Percentiles rank a stretch among this genome's conserved stretches.
phyloP scores from a whole-genome alignment of 2,797 vertebrate genomes.

The Ambastaia sidthimunki region DNA sequence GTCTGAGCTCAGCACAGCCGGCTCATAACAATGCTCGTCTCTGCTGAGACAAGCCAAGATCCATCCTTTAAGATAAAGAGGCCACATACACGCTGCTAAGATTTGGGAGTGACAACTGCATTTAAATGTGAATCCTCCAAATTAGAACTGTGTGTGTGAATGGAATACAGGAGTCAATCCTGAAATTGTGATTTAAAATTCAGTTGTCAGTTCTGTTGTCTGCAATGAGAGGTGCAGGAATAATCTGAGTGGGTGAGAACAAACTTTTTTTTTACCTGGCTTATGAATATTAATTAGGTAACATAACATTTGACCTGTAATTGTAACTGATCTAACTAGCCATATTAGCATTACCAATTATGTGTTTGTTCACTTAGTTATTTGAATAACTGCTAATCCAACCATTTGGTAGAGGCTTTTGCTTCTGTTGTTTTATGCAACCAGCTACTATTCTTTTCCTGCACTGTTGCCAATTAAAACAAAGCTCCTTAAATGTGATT shows the following conservation, averaged over 20 bases:
- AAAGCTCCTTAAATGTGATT: no score
- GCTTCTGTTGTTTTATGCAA: no score
- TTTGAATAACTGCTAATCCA: no score
- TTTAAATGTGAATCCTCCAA: not conserved
- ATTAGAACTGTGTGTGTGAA: not conserved
- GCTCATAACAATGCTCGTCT: conserved; percentile 35
- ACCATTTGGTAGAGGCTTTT: no score
- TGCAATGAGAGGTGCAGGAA: not conserved
- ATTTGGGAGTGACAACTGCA: not conserved
- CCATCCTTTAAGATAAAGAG: conserved; percentile 21
- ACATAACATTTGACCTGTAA: not conserved
- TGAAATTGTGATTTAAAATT: not conserved
- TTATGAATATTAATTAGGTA: not conserved
- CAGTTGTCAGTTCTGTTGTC: not conserved
- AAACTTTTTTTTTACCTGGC: not conserved
- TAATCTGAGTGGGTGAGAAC: not conserved
- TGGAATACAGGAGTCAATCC: not conserved
- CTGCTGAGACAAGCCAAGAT: conserved; percentile 22
- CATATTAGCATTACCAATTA: no score
- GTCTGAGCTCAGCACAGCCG: not conserved
- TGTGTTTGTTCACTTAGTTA: no score
- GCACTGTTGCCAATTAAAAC: no score
- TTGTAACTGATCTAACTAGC: not conserved
- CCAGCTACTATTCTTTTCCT: no score
- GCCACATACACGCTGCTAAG: not conserved